Base-by-base conservation (phyloP, 30 jellyfish, hydroid and myxozoan genomes). In the Hydra vulgaris region DNA sequence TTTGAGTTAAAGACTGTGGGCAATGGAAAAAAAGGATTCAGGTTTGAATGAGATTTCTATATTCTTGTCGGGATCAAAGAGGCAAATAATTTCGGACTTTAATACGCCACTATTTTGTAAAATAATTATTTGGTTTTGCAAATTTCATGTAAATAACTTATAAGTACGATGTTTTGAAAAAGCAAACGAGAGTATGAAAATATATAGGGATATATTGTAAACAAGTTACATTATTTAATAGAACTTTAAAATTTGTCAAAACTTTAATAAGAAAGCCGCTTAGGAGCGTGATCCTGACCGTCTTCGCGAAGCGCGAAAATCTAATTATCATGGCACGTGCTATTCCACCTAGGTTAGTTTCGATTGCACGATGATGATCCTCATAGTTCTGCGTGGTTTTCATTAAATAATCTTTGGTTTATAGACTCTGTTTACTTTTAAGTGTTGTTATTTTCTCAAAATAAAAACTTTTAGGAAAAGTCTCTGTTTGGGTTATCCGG, bases 281-380 rank as follows among this genome's bases (percentile, higher is more conserved):
- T 5, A 40, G 8, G 61, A 40, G 8, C 61, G 61, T 40, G 61
- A 40, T 12, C 61, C 5, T 40, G 61, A 40, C 15, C 74, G 12
- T 15, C 24, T 21, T 54, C 72, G 7, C 22, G 17, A 17, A 26
- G 88, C 54, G 21, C 25, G 53, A 20, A 81, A 21, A 52, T 54
- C 84, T 21, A 23, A 53, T 18, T 79, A 73, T 12, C 54, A 79
- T 20, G 79, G 69, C 79, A 53, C 79, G 20, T 40, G 61, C 61
- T 12, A 40, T 12, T 40, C 61, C 61, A 40, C 12, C 61, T 40
- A 40, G 61, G 61, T 40, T 40, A 40, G 61, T 40, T 40, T 40
- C 61, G 61, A 3, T 40, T 40, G 61, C 61, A 40, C 61, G 61
- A 40, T 40, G 61, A 40, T 40, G 61, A 40, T 40, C 61, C 61